Evolutionary conservation across 2,888 invertebrate species (phyloP), one percentile per base, ranked within the genome.

Genomic region (Drosophila bunnanda): DNA sequence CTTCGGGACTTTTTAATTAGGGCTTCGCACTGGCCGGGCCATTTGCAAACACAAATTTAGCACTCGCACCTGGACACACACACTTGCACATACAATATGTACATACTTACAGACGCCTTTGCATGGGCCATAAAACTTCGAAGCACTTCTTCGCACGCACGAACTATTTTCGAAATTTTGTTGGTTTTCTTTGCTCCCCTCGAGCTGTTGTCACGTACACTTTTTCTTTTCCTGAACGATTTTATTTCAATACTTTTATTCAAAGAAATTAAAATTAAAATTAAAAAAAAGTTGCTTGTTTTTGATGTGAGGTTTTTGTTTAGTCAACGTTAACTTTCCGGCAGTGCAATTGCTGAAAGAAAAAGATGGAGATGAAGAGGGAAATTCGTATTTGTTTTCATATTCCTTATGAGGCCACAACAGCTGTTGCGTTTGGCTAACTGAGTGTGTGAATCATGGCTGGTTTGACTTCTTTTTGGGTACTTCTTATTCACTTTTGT

Each of bases 121-220:
- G 65, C 64, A 65, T 65, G 60, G 60, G 52, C 80, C 70, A 74
- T 82, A 46, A 76, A 77, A 64, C 55, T 76, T 70, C 60, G 50
- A 44, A 76, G 71, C 76, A 72, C 65, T 77, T 75, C 53, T 85
- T 68, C 38, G 50, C 77, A 79, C 82, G 71, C 83, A 83, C 79
- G 70, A 71, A 50, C 59, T 74, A 53, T 58, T 62, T 57, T 44
- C 48, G 57, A 65, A 50, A 72, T 56, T 41, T 67, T 36, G n/a
- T 34, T 50, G 13, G 25, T 12, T 41, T 53, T 56, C 56, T 68
- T 52, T 44, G 32, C 32, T 32, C 32, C 32, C 9, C 0, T 56
- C 6, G 48, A 59, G 50, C 66, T 60, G 41, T 60, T 59, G 65
- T 67, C 75, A 79, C 83, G 75, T 78, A 73, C 66, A 65, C 48